These are phyloP conservation scores for Motacilla alba DNA, from an alignment of 2,113 vertebrate genomes.

Conservation along the genomic window DNA sequence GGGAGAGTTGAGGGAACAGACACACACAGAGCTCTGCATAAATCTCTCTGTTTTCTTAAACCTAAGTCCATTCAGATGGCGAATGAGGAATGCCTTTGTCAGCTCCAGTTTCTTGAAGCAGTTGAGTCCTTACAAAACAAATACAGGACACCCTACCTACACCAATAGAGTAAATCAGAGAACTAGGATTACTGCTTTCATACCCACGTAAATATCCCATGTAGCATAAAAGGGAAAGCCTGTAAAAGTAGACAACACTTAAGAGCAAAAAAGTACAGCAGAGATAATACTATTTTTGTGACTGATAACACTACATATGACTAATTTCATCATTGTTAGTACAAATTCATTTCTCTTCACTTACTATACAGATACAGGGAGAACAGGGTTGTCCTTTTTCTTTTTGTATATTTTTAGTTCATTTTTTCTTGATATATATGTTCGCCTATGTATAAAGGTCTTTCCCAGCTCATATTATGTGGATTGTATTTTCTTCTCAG, in stretches of 20 bases:
- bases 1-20: background rate
- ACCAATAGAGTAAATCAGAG: background rate
- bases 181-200: background rate
- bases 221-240: background rate
- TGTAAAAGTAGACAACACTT: background rate
- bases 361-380: background rate
- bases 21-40: background rate
- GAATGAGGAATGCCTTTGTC: background rate
- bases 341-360: background rate
- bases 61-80: background rate
- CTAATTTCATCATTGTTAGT: background rate
- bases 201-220: background rate
- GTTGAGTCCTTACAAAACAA: background rate
- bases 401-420: background rate
- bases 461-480: background rate
- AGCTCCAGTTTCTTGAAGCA: background rate
- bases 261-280: background rate
- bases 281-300: background rate
- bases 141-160: background rate
- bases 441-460: accelerated
- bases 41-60: background rate
- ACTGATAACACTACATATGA: background rate
- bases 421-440: background rate
- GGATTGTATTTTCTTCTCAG: background rate
- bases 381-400: background rate